Evolutionary conservation across 1,140 invertebrate species (phyloP), one percentile per base, ranked within the genome.

Genomic region (Coelopa frigida): DNA sequence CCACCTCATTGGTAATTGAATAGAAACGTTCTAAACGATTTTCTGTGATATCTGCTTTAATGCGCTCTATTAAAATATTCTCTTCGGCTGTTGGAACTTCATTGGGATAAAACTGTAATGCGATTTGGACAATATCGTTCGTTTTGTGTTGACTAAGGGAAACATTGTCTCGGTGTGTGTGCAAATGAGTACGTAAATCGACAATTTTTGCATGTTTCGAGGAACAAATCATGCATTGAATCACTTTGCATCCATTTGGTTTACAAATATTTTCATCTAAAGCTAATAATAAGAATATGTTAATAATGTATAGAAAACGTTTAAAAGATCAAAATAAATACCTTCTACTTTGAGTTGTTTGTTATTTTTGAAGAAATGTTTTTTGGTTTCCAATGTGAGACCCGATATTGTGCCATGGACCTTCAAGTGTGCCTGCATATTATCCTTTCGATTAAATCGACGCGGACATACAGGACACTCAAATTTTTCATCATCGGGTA

Each of bases 361-460:
- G 8, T 29, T 29, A 8, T 29, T 29, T 29, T 29, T 29, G 8
- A 14, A 29, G 14, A 14, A 10, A 29, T 29, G 8, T 29, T 14
- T 14, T 29, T 29, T 29, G 27, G 27, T 14, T 10, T 29, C 27
- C 27, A 10, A n/a, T n/a, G n/a, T n/a, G n/a, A n/a, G n/a, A n/a
- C n/a, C 37, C 5, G 3, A 4, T 4, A 21, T 22, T 11, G 42
- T 20, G 11, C 33, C 46, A 33, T 68, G 64, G 3, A 57, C 49
- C 5, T 57, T 50, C 46, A 65, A 31, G 22, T 68, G 64, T 0
- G 59, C 59, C n/a, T 62, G 59, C 0, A 68, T 50, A 7, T 74
- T 72, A 50, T 75, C 73, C 46, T 72, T 74, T 23, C 74, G 68
- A 39, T 72, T 65, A 32, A 76, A 78, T 51, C 73, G 75, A 46